Base-by-base conservation (phyloP, 2,113 vertebrate species). In the Barnardius zonarius region DNA sequence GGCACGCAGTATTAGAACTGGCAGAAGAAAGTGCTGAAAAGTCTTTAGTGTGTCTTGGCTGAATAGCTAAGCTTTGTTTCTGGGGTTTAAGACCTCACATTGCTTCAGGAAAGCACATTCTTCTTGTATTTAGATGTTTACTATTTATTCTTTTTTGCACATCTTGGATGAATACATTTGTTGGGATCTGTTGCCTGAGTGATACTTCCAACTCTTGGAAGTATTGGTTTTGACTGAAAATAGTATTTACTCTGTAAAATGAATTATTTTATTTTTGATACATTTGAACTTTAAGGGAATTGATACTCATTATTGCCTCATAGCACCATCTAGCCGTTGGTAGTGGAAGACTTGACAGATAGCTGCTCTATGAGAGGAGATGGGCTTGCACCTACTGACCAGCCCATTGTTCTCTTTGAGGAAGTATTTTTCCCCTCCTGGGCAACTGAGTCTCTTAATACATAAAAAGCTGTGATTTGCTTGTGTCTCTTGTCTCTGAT, bases 271-370 rank as follows among this genome's bases (percentile, higher is more conserved):
- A 18, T 13, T n/a, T n/a, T 73, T 6, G 13, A 48, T 80, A 33
- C 4, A 0, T 28, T 52, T 39, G 17, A 69, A 4, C 46, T 88
- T 55, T 17, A 4, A n/a, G 28, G 41, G 22, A 57, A 44, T 25
- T 28, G 55, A n/a, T 87, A 8, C 30, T 86, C 48, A 9, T 93
- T 52, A 15, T 78, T 92, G 86, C 78, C 28, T 37, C 74, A 89
- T 54, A 94, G 94, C 94, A 96, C 97, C 97, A 97, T 95, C 98
- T 98, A 90, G 97, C 93, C 96, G 95, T 84, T 84, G 31, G 31
- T 14, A 77, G 22, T 57, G 87, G 82, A 75, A 89, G 86, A 30
- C 39, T 83, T 75, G 4, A 41, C 17, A 41, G 33, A 39, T 9
- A 4, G 51, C 22, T 88, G 13, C 31, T 51, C 43, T 46, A 22